Percentiles rank a stretch among this genome's conserved stretches.
These are phyloP conservation scores for Okapia johnstoni DNA, from an alignment of 2,113 vertebrate genomes.

Conservation along the genomic window DNA sequence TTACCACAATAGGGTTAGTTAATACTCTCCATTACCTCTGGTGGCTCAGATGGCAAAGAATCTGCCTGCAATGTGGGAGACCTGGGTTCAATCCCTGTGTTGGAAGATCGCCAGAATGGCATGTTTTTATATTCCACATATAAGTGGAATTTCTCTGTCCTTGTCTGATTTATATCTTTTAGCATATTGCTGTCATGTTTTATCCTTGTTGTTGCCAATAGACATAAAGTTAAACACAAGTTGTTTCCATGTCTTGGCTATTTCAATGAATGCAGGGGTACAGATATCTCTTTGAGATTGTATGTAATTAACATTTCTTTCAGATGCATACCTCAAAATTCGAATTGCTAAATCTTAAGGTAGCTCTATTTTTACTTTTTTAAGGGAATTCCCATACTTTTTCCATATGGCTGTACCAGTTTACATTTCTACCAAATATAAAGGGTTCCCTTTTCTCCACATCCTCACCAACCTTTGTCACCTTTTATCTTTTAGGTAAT, in stretches of 20 bases:
- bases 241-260: background rate
- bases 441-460: background rate
- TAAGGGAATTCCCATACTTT: background rate
- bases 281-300: background rate
- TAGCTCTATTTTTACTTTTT: background rate
- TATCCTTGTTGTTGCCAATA: background rate
- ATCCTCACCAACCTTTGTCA: background rate
- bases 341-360: background rate
- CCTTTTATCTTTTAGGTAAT: background rate
- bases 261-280: background rate
- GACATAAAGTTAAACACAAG: background rate
- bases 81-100: background rate
- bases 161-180: background rate
- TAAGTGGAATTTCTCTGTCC: background rate
- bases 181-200: background rate
- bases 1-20: background rate
- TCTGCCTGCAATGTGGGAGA: background rate
- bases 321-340: background rate
- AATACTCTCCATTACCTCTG: background rate
- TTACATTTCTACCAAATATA: background rate
- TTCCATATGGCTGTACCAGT: background rate
- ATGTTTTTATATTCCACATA: background rate
- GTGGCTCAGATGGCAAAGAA: background rate
- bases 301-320: background rate
- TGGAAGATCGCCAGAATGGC: background rate